Evolutionary conservation across 2,113 vertebrate genomes (phyloP).

Genomic region (Ictalurus furcatus): DNA sequence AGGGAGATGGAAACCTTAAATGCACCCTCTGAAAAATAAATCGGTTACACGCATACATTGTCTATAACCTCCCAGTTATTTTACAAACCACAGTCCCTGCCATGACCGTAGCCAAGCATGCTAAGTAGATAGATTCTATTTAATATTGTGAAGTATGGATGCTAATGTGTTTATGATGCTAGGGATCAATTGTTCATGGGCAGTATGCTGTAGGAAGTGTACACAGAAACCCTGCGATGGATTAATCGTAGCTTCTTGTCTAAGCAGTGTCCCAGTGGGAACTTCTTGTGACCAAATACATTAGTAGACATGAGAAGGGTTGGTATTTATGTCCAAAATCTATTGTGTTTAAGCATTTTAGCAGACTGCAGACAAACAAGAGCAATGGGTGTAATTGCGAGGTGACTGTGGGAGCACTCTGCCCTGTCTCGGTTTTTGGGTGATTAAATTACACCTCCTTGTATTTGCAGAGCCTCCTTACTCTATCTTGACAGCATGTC

Average conservation of each 20-base stretch:
- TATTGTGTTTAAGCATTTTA: constrained; percentile 37
- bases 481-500: constrained; percentile 49
- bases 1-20: constrained; percentile 57
- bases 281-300: not conserved
- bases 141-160: not conserved
- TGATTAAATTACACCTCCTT: constrained; percentile 52
- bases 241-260: not conserved
- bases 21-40: constrained; percentile 63
- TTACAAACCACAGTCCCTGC: not conserved
- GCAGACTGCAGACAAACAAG: constrained; percentile 40
- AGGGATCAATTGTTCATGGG: not conserved
- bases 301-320: not conserved
- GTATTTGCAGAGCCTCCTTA: constrained; percentile 36
- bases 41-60: constrained; percentile 43
- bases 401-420: constrained; percentile 1
- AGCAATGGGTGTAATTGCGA: constrained; percentile 21
- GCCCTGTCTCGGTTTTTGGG: constrained; percentile 15
- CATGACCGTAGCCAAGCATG: not conserved
- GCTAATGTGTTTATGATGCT: not conserved
- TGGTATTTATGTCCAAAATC: constrained; percentile 28
- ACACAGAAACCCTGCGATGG: not conserved
- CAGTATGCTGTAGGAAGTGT: not conserved
- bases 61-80: constrained; percentile 41
- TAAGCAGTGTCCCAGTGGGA: constrained; percentile 41
- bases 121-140: constrained; percentile 8